phyloP scores from a whole-genome alignment of 2,888 invertebrate genomes.

The Tetranychus piercei region DNA sequence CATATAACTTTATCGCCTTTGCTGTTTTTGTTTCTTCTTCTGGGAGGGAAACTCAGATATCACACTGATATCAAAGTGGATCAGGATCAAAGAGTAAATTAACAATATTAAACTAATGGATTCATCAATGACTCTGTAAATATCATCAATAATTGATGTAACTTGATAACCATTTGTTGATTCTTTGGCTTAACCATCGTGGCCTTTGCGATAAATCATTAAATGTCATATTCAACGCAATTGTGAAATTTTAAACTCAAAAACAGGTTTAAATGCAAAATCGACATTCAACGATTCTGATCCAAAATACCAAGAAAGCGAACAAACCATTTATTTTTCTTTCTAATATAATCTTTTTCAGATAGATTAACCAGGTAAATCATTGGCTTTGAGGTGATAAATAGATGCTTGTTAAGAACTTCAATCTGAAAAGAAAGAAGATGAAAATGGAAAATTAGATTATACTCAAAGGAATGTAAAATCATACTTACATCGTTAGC shows the following conservation, averaged over 20 bases:
- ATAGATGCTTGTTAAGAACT: slow-evolving; percentile 80
- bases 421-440: slow-evolving; percentile 55
- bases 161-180: background rate
- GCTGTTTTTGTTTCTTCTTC: background rate
- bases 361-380: slow-evolving; percentile 91
- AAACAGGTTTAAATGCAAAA: too few species aligned
- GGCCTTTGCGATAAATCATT: too few species aligned
- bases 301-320: background rate
- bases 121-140: background rate
- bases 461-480: background rate
- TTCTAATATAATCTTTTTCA: slow-evolving; percentile 91
- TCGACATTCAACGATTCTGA: too few species aligned
- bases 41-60: background rate
- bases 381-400: slow-evolving; percentile 90
- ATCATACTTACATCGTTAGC: slow-evolving; percentile 57
- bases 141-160: background rate
- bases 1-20: background rate
- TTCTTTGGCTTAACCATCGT: too few species aligned
- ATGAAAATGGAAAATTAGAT: background rate
- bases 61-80: background rate
- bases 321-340: slow-evolving; percentile 91
- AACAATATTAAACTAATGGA: background rate
- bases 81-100: background rate
- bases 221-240: too few species aligned
- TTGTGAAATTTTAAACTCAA: too few species aligned